Evolutionary conservation across 1,140 invertebrate genomes (phyloP).

Genomic region (Rhysida immarginata): DNA sequence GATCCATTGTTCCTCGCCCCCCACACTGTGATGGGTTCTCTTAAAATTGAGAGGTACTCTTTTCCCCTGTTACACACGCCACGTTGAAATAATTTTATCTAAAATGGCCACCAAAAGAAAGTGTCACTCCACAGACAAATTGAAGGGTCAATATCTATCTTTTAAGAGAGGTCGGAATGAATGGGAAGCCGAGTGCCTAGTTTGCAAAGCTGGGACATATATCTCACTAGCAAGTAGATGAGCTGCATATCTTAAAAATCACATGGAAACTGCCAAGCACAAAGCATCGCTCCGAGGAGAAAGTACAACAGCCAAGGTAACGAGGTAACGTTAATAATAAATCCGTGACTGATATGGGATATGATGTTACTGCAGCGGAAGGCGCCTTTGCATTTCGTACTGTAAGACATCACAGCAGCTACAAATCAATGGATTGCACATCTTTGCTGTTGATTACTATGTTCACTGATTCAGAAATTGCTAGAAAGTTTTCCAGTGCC

Average conservation of each 20-base stretch:
- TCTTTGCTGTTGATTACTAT: constrained; percentile 11
- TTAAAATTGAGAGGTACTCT: too few relatives aligned
- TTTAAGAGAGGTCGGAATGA: neutral
- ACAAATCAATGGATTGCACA: constrained; percentile 19
- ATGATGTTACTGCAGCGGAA: constrained; percentile 7
- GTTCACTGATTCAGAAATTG: constrained; percentile 8
- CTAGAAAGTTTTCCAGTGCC: constrained; percentile 9
- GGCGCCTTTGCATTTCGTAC: constrained; percentile 18
- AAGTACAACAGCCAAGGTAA: neutral
- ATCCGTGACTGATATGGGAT: neutral
- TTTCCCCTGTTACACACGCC: too few relatives aligned
- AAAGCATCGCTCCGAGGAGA: neutral
- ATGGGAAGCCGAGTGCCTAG: neutral
- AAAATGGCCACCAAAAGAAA: neutral
- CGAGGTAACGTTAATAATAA: neutral
- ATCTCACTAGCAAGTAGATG: neutral
- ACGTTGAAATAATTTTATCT: too few relatives aligned
- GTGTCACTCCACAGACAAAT: neutral
- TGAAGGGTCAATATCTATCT: neutral
- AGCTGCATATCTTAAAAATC: neutral
- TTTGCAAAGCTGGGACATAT: neutral
- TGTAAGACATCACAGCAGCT: constrained; percentile 17
- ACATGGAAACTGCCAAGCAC: neutral
- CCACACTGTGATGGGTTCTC: too few relatives aligned
- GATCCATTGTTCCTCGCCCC: too few relatives aligned